A percentile compares a stretch with the other conserved stretches of the same genome.
Conservation (phyloP, 2,797 vertebrate genomes). For the Diplodus puntazzo region DNA sequence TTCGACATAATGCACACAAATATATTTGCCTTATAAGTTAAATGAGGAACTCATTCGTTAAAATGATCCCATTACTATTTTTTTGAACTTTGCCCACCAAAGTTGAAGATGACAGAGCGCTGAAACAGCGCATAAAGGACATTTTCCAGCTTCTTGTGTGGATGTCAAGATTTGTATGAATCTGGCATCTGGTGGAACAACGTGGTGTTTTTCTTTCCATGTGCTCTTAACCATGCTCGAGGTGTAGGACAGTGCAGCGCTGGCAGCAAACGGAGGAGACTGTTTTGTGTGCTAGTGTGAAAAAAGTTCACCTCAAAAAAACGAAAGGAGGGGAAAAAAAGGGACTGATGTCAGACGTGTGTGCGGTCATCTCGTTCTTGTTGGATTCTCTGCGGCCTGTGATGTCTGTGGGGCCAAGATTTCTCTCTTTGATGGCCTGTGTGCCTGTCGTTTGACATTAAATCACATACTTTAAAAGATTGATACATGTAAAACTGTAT, state of each 20-base stretch:
- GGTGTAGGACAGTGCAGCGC: conserved; percentile 79
- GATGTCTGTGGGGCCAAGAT: conserved; percentile 60
- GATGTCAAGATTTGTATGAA: conserved; percentile 68
- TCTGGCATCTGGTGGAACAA: conserved; percentile 65
- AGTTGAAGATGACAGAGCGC: conserved; percentile 68
- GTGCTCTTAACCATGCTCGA: conserved; percentile 86
- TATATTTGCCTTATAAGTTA: conserved; percentile 40
- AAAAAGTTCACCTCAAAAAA: conserved; percentile 75
- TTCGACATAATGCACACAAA: conserved; percentile 35
- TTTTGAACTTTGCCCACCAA: conserved; percentile 70
- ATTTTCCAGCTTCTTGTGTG: conserved; percentile 75
- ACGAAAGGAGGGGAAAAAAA: conserved; percentile 36
- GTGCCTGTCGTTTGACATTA: conserved; percentile 64
- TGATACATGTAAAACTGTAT: conserved; percentile 15
- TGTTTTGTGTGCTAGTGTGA: conserved; percentile 74
- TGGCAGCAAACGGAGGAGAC: conserved; percentile 78
- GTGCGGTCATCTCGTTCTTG: conserved; percentile 61
- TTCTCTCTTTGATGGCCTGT: conserved; percentile 68
- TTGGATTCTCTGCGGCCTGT: conserved; percentile 61
- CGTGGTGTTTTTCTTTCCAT: conserved; percentile 88
- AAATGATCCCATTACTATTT: conserved; percentile 27
- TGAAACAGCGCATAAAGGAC: conserved; percentile 58
- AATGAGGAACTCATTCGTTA: conserved; percentile 62
- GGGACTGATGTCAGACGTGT: conserved; percentile 69
- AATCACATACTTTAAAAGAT: conserved; percentile 50